phyloP scores from a whole-genome alignment of 2,113 vertebrate species.

The Gyps fulvus region DNA sequence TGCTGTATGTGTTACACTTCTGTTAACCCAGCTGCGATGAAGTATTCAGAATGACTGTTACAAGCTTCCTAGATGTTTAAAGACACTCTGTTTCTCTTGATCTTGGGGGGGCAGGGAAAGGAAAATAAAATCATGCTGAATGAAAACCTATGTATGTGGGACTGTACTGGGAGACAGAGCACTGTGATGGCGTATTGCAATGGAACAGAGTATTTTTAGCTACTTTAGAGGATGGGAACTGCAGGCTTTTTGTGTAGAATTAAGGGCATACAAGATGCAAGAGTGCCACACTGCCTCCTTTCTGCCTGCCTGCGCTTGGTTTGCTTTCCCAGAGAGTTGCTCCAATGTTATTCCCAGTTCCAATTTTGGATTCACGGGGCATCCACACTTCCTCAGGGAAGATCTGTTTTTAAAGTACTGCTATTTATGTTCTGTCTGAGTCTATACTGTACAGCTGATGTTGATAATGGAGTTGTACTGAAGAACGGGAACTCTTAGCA shows the following conservation, averaged over 20 bases:
- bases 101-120: fast-evolving
- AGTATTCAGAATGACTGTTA: neutral
- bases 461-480: neutral
- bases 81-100: neutral
- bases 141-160: neutral
- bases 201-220: neutral
- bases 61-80: neutral
- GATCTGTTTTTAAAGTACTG: neutral
- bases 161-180: neutral
- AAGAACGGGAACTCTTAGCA: neutral
- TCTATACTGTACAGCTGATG: neutral
- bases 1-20: neutral
- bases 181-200: neutral
- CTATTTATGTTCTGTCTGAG: neutral
- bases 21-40: neutral
- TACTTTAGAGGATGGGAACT: neutral
- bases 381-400: neutral
- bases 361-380: neutral
- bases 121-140: neutral
- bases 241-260: neutral
- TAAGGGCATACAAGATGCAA: neutral
- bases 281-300: neutral
- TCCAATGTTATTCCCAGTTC: neutral
- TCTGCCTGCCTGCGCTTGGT: neutral
- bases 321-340: neutral